These are phyloP conservation scores for Champsocephalus gunnari DNA, from an alignment of 2,797 vertebrate genomes.

Conservation along the genomic window DNA sequence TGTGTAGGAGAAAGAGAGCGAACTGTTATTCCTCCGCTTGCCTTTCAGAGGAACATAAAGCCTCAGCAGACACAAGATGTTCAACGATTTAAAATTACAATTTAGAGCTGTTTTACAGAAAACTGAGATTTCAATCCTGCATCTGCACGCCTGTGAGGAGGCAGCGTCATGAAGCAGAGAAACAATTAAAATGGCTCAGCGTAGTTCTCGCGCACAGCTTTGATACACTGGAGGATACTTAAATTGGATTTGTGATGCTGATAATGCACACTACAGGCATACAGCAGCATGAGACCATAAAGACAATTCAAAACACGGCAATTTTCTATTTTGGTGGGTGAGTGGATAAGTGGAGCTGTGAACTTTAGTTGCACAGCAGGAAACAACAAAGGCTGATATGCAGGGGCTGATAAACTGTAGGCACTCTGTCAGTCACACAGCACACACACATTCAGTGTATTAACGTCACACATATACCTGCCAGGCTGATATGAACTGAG, in stretches of 20 bases:
- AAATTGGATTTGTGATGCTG: slow-evolving; percentile 5
- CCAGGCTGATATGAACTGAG: neutral
- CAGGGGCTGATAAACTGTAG: slow-evolving; percentile 32
- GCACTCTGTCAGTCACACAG: slow-evolving; percentile 11
- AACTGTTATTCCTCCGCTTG: slow-evolving; percentile 45
- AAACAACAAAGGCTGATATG: slow-evolving; percentile 8
- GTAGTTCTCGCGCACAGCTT: neutral
- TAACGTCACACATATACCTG: neutral
- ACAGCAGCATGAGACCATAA: neutral
- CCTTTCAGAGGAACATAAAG: slow-evolving; percentile 20
- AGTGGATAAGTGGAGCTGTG: slow-evolving; percentile 11
- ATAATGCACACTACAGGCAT: slow-evolving; percentile 2
- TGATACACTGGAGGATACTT: slow-evolving; percentile 7
- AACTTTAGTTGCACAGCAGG: slow-evolving; percentile 32
- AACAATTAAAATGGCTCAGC: slow-evolving; percentile 14
- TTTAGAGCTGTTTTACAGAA: slow-evolving; percentile 51
- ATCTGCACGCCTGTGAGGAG: slow-evolving; percentile 26
- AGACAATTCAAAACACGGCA: neutral
- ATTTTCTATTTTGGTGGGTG: slow-evolving; percentile 5
- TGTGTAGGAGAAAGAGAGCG: slow-evolving; percentile 47
- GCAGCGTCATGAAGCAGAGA: slow-evolving; percentile 5
- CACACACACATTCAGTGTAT: neutral
- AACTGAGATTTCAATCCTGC: slow-evolving; percentile 31
- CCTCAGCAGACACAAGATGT: slow-evolving; percentile 47
- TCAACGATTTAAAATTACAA: slow-evolving; percentile 50